Percentiles rank a stretch among this genome's conserved stretches.
phyloP scores from a whole-genome alignment of 2,113 vertebrate species.

The Todiramphus chloris region DNA sequence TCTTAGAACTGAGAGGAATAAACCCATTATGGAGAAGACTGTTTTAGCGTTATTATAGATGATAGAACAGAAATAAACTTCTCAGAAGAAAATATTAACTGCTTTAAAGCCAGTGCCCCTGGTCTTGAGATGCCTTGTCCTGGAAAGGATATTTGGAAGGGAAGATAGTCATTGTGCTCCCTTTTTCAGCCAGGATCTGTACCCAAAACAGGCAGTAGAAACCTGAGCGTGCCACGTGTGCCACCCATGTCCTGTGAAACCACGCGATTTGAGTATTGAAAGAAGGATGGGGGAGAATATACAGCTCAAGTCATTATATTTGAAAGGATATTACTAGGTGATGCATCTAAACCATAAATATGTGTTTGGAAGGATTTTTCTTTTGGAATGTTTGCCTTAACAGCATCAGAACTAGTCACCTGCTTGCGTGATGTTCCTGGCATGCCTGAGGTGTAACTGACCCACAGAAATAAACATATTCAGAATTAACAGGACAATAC shows the following conservation, averaged over 20 bases:
- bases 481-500: neutral
- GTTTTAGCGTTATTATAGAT: neutral
- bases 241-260: neutral
- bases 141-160: neutral
- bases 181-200: neutral
- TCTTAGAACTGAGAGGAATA: neutral
- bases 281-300: neutral
- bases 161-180: neutral
- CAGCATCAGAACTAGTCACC: neutral
- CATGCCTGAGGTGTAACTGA: neutral
- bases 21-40: neutral
- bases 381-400: neutral
- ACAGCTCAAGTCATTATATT: neutral
- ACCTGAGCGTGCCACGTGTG: fast-evolving
- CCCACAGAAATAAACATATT: neutral
- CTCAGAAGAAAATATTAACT: neutral
- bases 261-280: neutral
- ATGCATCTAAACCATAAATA: neutral
- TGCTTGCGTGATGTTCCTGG: neutral
- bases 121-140: neutral
- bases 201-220: neutral
- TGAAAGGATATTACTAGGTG: neutral
- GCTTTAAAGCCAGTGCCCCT: neutral
- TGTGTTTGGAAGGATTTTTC: neutral
- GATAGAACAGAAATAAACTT: neutral